phyloP scores from a whole-genome alignment of 2,797 vertebrate species.

The Pseudotriccus pelzelni region DNA sequence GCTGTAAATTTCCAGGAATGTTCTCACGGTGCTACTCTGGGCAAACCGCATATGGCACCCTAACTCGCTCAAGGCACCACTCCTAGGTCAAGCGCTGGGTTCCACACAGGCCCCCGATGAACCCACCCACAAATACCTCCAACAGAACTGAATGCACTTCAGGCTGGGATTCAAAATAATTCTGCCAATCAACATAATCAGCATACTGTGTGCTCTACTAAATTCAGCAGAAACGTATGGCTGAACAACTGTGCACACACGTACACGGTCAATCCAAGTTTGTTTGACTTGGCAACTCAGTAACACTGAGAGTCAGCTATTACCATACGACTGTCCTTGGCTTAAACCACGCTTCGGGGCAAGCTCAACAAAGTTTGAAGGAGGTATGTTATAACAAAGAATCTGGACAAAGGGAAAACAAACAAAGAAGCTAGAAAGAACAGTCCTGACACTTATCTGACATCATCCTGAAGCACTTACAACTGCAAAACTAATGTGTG shows the following conservation, averaged over 20 bases:
- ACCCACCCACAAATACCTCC: background rate
- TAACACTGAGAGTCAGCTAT: background rate
- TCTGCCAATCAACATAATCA: conserved; percentile 4
- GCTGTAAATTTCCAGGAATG: background rate
- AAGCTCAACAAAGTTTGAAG: background rate
- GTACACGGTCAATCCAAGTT: background rate
- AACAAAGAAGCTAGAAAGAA: background rate
- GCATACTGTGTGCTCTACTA: background rate
- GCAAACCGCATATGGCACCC: background rate
- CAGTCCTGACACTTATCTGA: background rate
- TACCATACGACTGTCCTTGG: background rate
- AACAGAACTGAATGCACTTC: background rate
- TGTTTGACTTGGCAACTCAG: conserved; percentile 13
- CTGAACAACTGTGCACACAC: conserved; percentile 16
- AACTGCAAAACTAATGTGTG: background rate
- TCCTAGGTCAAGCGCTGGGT: background rate
- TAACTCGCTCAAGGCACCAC: background rate
- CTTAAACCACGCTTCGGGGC: background rate
- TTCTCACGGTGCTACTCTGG: background rate
- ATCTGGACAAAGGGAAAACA: background rate
- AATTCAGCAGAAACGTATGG: conserved; percentile 3
- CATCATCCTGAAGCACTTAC: background rate
- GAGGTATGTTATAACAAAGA: background rate
- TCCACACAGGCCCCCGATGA: background rate
- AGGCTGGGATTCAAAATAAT: background rate